Base-by-base conservation (phyloP, 1,140 invertebrate genomes). In the Bursaphelenchus mucronatus region DNA sequence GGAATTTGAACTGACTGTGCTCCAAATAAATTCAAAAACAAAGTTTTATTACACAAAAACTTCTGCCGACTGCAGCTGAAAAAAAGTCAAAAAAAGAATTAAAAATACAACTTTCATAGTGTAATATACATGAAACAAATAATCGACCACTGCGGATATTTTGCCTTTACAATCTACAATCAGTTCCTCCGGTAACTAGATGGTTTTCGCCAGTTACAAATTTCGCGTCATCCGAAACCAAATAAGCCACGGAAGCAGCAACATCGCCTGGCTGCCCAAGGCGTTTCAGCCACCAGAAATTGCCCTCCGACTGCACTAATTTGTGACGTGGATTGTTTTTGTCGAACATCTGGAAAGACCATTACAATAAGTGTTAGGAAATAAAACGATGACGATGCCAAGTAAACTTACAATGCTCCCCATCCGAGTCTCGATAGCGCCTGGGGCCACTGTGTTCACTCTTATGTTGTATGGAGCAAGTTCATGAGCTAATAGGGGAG, bases 161-260 rank as follows among this genome's bases (percentile, higher is more conserved):
- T 30, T 30, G 30, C 30, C 30, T 30, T 55, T 44, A 55, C 15
- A 55, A 45, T 15, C 41, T 13, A 30, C 46, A 58, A 45, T 30
- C 19, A n/a, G 57, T 59, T n/a, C 93, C 94, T 46, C 94, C 94
- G 45, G 88, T 84, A 46, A 88, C 87, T 47, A 90, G 84, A 63
- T 95, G 86, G 30, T 87, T 90, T 86, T 97, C 94, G 30, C 94
- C 94, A 57, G 92, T 97, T 40, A 97, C 87, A 78, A 93, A 97
- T 11, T 87, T 87, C 10, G 92, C 89, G 85, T 97, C 93, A 64
- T 92, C 87, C 0, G 91, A 94, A 41, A 87, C 89, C 49, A 97
- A 83, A 82, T 94, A 97, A 44, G 92, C 88, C 15, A 90, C 91
- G 46, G 89, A 83, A 1, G 88, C 88, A 41, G 82, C 81, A 79